These are phyloP conservation scores for Gnatocerus cornutus DNA, from an alignment of 2,888 invertebrate genomes.

Conservation along the genomic window DNA sequence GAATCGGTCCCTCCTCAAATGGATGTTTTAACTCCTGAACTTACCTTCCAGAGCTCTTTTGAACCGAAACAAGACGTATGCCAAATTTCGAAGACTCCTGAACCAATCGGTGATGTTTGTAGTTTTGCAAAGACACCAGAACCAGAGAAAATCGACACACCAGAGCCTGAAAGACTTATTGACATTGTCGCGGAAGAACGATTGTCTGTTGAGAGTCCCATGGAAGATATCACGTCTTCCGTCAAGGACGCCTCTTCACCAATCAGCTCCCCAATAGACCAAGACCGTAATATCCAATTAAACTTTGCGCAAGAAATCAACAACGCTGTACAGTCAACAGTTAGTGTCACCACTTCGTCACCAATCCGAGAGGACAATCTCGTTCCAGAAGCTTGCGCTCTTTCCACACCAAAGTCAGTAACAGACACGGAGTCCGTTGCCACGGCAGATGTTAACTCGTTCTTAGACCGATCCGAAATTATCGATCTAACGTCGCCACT, in stretches of 20 bases:
- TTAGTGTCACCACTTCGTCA: conserved; percentile 28
- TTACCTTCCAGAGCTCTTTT: not conserved
- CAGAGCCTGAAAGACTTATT: not conserved
- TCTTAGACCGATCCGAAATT: conserved; percentile 60
- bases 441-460: conserved; percentile 60
- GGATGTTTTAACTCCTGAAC: not conserved
- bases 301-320: conserved; percentile 53
- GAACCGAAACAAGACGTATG: not conserved
- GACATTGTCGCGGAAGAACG: conserved; percentile 1
- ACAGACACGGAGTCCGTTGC: conserved; percentile 54
- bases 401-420: conserved; percentile 49
- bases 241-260: conserved; percentile 64
- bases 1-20: not conserved
- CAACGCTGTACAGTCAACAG: conserved; percentile 44
- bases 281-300: conserved; percentile 22
- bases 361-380: conserved; percentile 24
- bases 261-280: conserved; percentile 38
- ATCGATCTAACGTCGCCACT: conserved; percentile 60
- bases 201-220: conserved; percentile 48
- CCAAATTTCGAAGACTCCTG: conserved; percentile 16
- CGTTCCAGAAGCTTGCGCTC: conserved; percentile 43
- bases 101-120: conserved; percentile 12
- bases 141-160: conserved; percentile 38
- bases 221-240: conserved; percentile 67
- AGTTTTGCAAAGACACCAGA: conserved; percentile 18